Evolutionary conservation across 2,797 vertebrate genomes (phyloP).

Genomic region (Dendrocincla tyrannina): DNA sequence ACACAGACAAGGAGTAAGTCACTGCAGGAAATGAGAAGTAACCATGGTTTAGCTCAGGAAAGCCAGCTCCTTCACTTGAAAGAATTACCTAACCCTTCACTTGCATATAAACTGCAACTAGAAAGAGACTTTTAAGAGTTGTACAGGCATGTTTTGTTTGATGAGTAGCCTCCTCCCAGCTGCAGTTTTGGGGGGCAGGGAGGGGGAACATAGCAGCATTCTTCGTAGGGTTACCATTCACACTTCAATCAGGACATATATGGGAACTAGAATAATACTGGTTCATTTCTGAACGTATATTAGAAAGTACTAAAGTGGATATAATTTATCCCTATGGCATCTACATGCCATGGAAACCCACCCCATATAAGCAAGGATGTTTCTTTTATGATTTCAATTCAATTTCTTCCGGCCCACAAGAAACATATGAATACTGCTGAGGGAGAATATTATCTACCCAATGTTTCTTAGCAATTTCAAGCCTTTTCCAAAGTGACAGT

Average conservation of each 20-base stretch:
- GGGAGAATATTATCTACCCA: neutral
- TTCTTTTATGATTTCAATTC: slow-evolving; percentile 47
- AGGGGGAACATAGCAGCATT: neutral
- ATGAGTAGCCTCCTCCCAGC: neutral
- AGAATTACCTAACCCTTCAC: neutral
- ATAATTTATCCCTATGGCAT: slow-evolving; percentile 30
- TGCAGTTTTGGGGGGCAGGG: neutral
- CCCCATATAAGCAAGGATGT: neutral
- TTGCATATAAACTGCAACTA: neutral
- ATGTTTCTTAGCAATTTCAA: neutral
- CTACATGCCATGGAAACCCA: slow-evolving; percentile 30
- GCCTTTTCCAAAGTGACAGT: neutral
- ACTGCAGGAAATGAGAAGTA: neutral
- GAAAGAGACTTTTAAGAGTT: neutral
- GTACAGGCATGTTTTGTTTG: neutral
- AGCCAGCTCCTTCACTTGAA: neutral
- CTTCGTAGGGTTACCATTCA: neutral
- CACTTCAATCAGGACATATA: neutral
- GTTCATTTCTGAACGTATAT: neutral
- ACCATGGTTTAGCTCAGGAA: neutral
- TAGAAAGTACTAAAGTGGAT: slow-evolving; percentile 2
- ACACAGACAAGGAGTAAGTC: neutral
- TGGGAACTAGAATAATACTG: neutral
- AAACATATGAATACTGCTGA: slow-evolving; percentile 2
- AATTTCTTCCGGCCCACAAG: slow-evolving; percentile 8